A percentile compares a stretch with the other conserved stretches of the same genome.
These are phyloP conservation scores for Corvus moneduloides DNA, from an alignment of 2,113 vertebrate species.

Conservation along the genomic window DNA sequence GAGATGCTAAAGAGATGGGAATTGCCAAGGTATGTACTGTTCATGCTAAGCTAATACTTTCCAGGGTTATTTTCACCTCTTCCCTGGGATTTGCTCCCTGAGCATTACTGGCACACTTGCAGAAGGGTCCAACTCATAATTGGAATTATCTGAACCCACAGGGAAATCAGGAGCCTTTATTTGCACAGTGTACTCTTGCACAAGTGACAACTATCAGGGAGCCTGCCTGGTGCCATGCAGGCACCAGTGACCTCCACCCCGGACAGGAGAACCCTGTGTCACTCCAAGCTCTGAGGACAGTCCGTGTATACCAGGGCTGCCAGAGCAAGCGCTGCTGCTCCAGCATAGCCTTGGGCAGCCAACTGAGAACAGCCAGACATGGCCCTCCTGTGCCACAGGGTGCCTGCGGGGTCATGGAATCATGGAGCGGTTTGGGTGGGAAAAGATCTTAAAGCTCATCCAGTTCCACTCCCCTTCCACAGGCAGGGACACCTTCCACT, in stretches of 20 bases:
- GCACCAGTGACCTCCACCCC: background rate
- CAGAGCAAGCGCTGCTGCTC: background rate
- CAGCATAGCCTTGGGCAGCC: background rate
- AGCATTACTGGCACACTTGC: background rate
- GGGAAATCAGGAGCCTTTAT: conserved; percentile 20
- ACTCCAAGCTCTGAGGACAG: background rate
- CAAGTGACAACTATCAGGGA: background rate
- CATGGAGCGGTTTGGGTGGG: background rate
- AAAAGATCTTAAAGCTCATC: background rate
- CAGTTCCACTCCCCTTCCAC: background rate
- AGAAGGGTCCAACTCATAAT: background rate
- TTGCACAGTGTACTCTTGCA: background rate
- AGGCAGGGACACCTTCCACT: background rate
- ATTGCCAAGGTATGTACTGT: background rate
- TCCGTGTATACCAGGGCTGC: background rate
- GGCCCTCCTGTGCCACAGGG: background rate
- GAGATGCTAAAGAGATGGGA: background rate
- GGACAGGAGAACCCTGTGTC: background rate
- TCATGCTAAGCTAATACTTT: background rate
- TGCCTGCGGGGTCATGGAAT: background rate
- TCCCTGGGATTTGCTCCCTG: conserved; percentile 20
- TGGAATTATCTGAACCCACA: background rate
- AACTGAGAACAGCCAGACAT: background rate
- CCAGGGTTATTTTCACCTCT: conserved; percentile 15
- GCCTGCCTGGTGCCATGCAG: no score